Conservation (phyloP, 2,888 invertebrate genomes). For the Polydesmus complanatus region DNA sequence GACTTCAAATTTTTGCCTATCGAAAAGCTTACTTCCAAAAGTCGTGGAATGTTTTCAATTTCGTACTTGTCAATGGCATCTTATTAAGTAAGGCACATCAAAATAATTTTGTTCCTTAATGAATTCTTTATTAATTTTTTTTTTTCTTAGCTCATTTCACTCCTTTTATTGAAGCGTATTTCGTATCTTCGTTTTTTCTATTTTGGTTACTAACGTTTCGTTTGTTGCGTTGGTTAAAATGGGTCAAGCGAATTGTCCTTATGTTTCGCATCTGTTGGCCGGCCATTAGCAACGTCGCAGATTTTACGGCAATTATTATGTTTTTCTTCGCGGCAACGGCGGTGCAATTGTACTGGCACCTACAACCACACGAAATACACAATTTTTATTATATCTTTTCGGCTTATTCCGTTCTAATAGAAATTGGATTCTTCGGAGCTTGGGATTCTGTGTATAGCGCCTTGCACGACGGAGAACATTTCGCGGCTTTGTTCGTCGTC, state of each 20-base stretch:
- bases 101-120: no score
- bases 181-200: no score
- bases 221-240: neutral
- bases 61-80: neutral
- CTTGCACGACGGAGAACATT: neutral
- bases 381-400: neutral
- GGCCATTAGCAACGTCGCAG: neutral
- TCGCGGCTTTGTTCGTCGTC: neutral
- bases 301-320: neutral
- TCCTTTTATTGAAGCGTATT: no score
- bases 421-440: neutral
- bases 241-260: neutral
- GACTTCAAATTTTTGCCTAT: neutral
- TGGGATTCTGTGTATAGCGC: neutral
- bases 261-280: neutral
- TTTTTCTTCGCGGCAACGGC: neutral
- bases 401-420: neutral
- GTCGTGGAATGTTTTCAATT: conserved; percentile 9
- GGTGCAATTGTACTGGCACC: neutral
- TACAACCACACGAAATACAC: neutral
- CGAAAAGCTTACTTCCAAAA: neutral
- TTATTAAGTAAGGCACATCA: no score
- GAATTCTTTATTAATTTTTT: no score
- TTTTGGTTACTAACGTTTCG: neutral
- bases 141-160: no score